Conservation (phyloP, 1,140 invertebrate species). For the Goniozus legneri region DNA sequence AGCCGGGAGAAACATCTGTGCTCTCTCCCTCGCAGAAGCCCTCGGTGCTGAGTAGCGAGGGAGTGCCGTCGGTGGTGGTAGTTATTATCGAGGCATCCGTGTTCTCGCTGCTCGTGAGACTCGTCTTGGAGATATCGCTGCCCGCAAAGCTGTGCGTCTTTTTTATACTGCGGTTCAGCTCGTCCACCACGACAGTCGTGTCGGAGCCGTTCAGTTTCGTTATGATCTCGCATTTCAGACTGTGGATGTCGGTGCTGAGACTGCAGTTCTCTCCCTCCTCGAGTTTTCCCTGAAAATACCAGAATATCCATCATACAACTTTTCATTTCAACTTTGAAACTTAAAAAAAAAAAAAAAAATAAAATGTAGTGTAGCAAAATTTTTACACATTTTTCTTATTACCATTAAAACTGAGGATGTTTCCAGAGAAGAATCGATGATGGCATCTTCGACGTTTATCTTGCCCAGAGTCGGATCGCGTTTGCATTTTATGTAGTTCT, state of each 20-base stretch:
- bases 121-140: constrained; percentile 49
- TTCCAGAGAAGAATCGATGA: background rate
- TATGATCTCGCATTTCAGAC: constrained; percentile 43
- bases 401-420: too few relatives aligned
- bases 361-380: too few relatives aligned
- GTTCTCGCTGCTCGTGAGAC: constrained; percentile 47
- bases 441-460: constrained; percentile 4
- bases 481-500: constrained; percentile 56
- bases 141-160: constrained; percentile 50
- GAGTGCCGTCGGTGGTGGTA: constrained; percentile 45
- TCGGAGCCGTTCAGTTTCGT: constrained; percentile 32
- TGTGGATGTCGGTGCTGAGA: constrained; percentile 43
- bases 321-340: too few relatives aligned
- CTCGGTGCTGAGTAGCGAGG: constrained; percentile 48
- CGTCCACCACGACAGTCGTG: constrained; percentile 17
- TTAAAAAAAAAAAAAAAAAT: too few relatives aligned
- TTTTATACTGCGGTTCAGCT: constrained; percentile 27
- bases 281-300: constrained; percentile 9
- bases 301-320: too few relatives aligned
- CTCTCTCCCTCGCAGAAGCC: constrained; percentile 51
- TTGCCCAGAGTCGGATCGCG: constrained; percentile 20
- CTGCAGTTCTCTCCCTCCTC: constrained; percentile 19
- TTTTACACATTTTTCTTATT: too few relatives aligned
- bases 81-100: constrained; percentile 45
- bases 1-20: constrained; percentile 42